A percentile compares a stretch with the other conserved stretches of the same genome.
Conservation (phyloP, 2,888 invertebrate genomes). For the Protophormia terraenovae region DNA sequence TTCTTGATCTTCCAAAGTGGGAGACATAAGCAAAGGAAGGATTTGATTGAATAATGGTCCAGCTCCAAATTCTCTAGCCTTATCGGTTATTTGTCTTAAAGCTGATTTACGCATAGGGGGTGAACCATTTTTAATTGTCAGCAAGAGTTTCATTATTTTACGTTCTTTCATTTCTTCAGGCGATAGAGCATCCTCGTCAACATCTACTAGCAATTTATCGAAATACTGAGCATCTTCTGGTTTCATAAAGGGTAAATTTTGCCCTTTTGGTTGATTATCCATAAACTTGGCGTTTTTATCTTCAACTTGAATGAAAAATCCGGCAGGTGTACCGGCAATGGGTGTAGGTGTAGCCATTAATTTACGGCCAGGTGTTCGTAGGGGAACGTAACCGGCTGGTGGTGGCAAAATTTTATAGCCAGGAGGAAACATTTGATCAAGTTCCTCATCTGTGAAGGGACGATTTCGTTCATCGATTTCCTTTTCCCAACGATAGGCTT, state of each 20-base stretch:
- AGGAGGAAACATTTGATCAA: conserved; percentile 98
- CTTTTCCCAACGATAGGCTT: conserved; percentile 98
- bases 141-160: conserved; percentile 98
- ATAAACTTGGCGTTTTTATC: conserved; percentile 92
- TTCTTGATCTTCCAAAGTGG: conserved; percentile 99
- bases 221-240: conserved; percentile 99
- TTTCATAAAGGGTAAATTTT: conserved; percentile 98
- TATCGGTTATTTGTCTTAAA: conserved; percentile 98
- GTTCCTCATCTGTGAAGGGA: conserved; percentile 97
- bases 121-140: conserved; percentile 99
- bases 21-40: conserved; percentile 99
- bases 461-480: conserved; percentile 99
- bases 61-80: conserved; percentile 98
- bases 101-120: conserved; percentile 99
- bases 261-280: conserved; percentile 98
- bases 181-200: conserved; percentile 96
- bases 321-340: conserved; percentile 93
- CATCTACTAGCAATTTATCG: conserved; percentile 98
- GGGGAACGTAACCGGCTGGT: conserved; percentile 97
- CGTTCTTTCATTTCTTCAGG: conserved; percentile 99
- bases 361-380: conserved; percentile 98
- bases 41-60: conserved; percentile 99
- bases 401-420: conserved; percentile 98
- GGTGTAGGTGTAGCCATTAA: conserved; percentile 99
- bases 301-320: conserved; percentile 97